These are phyloP conservation scores for Manis pentadactyla DNA, from an alignment of 2,797 vertebrate genomes.

Conservation along the genomic window DNA sequence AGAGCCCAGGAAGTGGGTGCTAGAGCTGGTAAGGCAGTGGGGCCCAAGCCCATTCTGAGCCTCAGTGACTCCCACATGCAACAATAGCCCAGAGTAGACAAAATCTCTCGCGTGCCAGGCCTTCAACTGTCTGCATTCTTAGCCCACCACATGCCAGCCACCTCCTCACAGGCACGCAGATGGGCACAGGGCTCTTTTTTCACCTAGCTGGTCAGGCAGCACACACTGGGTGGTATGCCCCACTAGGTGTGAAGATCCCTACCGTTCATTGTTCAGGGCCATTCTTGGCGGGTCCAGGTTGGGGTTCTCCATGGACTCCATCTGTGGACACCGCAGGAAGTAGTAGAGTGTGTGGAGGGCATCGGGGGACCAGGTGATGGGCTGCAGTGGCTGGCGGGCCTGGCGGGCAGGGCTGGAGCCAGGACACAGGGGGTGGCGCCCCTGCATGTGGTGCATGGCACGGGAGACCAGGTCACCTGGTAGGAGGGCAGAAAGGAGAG, in stretches of 20 bases:
- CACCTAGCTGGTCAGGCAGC: rapidly evolving
- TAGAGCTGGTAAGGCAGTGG: neutral
- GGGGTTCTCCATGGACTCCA: conserved; percentile 96
- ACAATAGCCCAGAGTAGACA: neutral
- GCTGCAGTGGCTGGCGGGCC: conserved; percentile 88
- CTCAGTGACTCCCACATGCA: rapidly evolving
- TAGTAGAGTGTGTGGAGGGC: conserved; percentile 96
- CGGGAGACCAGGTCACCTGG: conserved; percentile 95
- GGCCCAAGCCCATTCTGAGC: neutral
- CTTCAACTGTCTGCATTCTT: neutral
- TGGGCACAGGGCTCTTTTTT: neutral
- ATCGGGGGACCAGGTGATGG: conserved; percentile 94
- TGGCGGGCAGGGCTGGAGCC: conserved; percentile 88
- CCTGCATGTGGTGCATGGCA: conserved; percentile 96
- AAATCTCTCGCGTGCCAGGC: neutral
- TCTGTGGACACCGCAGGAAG: conserved; percentile 95
- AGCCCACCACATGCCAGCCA: neutral
- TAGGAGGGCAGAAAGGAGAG: neutral
- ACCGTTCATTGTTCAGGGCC: conserved; percentile 92
- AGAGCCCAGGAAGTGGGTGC: neutral
- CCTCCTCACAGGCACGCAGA: neutral
- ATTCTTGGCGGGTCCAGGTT: conserved; percentile 93
- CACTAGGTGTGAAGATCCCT: conserved; percentile 19
- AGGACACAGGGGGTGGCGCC: conserved; percentile 87
- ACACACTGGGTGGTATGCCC: rapidly evolving